Conservation (phyloP, 2,113 vertebrate species). For the Balaeniceps rex region DNA sequence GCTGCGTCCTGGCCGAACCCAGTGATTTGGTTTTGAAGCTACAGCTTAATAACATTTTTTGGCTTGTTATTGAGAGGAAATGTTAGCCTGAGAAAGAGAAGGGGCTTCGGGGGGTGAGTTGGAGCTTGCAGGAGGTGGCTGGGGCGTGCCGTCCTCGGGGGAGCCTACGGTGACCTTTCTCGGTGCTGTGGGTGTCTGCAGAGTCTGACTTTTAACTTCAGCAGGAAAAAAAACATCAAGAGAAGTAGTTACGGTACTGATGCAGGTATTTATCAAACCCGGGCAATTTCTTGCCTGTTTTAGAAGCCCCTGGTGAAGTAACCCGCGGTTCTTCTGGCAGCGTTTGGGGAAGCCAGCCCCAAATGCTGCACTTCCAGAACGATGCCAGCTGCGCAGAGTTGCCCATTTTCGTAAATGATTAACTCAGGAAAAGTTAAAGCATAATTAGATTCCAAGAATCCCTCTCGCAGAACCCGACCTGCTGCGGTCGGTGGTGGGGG, state of each 20-base stretch:
- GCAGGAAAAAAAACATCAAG: not conserved
- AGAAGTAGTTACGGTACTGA: not conserved
- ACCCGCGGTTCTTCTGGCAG: not conserved
- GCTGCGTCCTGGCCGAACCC: not conserved
- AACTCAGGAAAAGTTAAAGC: not conserved
- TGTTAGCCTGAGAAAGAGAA: not conserved
- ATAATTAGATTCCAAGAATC: not conserved
- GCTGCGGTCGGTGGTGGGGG: not conserved
- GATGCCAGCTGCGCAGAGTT: not conserved
- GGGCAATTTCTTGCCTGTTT: not conserved
- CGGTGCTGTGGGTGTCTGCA: not conserved
- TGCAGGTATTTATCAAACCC: not conserved
- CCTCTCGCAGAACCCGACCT: not conserved
- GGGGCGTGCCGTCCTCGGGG: not conserved
- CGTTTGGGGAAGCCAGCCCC: not conserved
- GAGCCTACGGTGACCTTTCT: not conserved
- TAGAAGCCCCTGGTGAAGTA: not conserved
- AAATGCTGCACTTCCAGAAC: accelerated
- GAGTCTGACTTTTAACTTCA: not conserved
- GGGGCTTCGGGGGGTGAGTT: not conserved
- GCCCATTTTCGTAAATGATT: not conserved
- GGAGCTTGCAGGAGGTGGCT: not conserved
- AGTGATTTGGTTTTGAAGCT: not conserved
- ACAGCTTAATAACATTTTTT: not conserved
- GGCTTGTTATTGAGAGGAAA: not conserved